Evolutionary conservation across 2,797 vertebrate genomes (phyloP).

Genomic region (Danionella dracula): DNA sequence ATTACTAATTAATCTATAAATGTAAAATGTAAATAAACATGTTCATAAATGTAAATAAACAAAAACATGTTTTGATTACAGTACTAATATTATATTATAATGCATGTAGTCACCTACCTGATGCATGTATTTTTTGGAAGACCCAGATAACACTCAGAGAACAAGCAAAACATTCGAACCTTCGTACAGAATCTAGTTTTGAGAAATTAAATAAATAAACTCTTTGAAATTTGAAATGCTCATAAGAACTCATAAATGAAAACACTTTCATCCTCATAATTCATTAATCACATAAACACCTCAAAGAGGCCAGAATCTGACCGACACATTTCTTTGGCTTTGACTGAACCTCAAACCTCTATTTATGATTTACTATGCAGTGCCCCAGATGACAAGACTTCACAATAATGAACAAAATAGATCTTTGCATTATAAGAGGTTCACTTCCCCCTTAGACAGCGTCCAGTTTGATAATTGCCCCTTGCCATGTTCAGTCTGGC

Average conservation of each 20-base stretch:
- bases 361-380: background rate
- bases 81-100: too few relatives aligned
- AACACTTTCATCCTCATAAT: constrained; percentile 51
- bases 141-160: too few relatives aligned
- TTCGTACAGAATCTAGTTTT: too few relatives aligned
- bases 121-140: too few relatives aligned
- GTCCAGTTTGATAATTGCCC: constrained; percentile 27
- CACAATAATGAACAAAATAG: background rate
- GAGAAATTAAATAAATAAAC: too few relatives aligned
- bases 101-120: too few relatives aligned
- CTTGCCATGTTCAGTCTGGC: background rate
- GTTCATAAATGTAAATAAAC: too few relatives aligned
- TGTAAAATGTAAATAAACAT: too few relatives aligned
- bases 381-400: background rate
- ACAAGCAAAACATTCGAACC: too few relatives aligned
- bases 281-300: constrained; percentile 48
- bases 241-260: constrained; percentile 37
- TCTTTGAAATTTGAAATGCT: too few relatives aligned
- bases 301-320: constrained; percentile 32
- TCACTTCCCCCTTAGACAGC: background rate
- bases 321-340: constrained; percentile 14
- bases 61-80: too few relatives aligned
- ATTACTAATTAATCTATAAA: too few relatives aligned
- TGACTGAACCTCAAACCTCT: constrained; percentile 23
- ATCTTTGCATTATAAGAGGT: constrained; percentile 22